A percentile compares a stretch with the other conserved stretches of the same genome.
These are phyloP conservation scores for Buceros bicornis DNA, from an alignment of 2,797 vertebrate species.

Conservation along the genomic window DNA sequence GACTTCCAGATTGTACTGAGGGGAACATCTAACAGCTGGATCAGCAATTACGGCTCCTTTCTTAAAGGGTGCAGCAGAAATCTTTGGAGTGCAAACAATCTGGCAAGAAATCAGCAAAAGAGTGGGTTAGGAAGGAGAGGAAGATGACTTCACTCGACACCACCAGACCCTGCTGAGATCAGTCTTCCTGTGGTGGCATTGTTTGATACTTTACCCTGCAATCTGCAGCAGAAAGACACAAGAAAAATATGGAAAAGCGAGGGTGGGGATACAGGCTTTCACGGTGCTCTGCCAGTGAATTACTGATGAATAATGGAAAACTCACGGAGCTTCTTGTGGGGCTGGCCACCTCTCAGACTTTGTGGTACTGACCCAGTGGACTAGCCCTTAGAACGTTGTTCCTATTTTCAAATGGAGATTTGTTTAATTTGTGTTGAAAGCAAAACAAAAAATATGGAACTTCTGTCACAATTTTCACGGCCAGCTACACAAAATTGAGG, in stretches of 20 bases:
- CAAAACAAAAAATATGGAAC: background rate
- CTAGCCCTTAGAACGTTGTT: background rate
- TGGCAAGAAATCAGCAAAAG: background rate
- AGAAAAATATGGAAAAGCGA: background rate
- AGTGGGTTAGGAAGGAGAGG: background rate
- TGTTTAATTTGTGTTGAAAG: background rate
- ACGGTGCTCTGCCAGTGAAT: background rate
- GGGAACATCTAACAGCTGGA: background rate
- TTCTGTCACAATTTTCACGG: background rate
- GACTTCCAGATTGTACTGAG: background rate
- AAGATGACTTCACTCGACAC: background rate
- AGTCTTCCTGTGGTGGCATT: background rate
- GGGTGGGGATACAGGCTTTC: background rate
- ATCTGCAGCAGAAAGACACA: background rate
- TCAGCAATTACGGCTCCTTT: background rate
- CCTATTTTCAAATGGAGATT: background rate
- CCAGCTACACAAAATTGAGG: background rate
- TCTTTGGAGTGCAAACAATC: background rate
- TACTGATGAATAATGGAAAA: background rate
- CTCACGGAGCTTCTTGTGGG: background rate
- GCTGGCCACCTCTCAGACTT: background rate
- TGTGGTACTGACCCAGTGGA: background rate
- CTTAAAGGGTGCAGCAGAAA: background rate
- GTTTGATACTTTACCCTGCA: background rate
- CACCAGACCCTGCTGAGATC: background rate